phyloP scores from a whole-genome alignment of 2,113 vertebrate genomes.

The Alosa alosa region DNA sequence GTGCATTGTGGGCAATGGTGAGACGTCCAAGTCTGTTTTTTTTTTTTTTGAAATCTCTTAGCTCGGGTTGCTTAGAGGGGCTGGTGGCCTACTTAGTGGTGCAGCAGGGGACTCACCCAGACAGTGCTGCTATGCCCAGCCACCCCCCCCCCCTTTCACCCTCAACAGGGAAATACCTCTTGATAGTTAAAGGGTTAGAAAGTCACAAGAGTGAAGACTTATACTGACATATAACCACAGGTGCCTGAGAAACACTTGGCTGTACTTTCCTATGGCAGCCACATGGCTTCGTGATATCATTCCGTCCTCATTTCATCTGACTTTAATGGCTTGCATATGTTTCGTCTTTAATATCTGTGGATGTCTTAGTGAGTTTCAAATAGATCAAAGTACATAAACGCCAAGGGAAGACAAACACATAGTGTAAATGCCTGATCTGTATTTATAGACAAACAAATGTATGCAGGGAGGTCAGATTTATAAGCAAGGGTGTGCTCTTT shows the following conservation, averaged over 20 bases:
- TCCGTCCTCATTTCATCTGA: slow-evolving; percentile 10
- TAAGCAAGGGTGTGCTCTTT: slow-evolving; percentile 16
- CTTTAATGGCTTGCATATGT: not conserved
- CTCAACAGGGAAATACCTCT: not conserved
- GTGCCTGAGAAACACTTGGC: not conserved
- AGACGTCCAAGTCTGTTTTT: not conserved
- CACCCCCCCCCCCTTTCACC: not conserved
- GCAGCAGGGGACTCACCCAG: not conserved
- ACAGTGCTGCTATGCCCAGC: not conserved
- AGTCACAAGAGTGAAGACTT: not conserved
- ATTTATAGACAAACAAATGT: slow-evolving; percentile 40
- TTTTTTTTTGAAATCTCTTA: slow-evolving; percentile 29
- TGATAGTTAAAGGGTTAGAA: not conserved
- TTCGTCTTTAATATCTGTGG: not conserved
- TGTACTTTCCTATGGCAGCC: not conserved
- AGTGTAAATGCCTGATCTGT: slow-evolving; percentile 35
- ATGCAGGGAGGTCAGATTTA: not conserved
- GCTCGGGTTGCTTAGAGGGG: slow-evolving; percentile 26
- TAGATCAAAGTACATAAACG: slow-evolving; percentile 23
- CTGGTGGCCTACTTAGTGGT: slow-evolving; percentile 8
- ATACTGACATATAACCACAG: not conserved
- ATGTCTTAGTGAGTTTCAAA: slow-evolving; percentile 38
- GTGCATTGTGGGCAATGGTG: slow-evolving; percentile 25
- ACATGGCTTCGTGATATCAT: not conserved
- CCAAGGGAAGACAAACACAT: slow-evolving; percentile 15